phyloP scores from a whole-genome alignment of 1,140 invertebrate genomes.

The Mycetomoellerius zeteki region DNA sequence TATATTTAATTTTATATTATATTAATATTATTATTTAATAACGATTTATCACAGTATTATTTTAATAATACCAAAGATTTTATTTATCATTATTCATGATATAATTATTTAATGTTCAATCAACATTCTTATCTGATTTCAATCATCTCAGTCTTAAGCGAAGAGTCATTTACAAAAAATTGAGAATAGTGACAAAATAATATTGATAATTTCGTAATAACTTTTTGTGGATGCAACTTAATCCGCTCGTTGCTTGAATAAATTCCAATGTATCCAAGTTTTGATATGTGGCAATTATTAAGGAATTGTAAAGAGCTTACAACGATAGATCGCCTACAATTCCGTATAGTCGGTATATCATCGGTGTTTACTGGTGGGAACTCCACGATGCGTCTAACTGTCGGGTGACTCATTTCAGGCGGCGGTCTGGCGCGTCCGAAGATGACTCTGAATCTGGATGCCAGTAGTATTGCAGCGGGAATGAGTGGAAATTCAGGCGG shows the following conservation, averaged over 20 bases:
- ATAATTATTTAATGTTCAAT: slow-evolving; percentile 24
- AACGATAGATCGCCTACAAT: slow-evolving; percentile 5
- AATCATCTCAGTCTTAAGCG: not conserved
- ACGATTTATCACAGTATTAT: not conserved
- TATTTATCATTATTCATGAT: not conserved
- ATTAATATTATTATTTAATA: not conserved
- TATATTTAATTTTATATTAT: not conserved
- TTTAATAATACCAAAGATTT: not conserved
- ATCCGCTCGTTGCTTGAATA: not conserved
- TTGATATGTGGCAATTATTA: slow-evolving; percentile 48
- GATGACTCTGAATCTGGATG: slow-evolving; percentile 91
- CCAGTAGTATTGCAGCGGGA: slow-evolving; percentile 77
- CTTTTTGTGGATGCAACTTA: not conserved
- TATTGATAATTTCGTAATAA: slow-evolving; percentile 10
- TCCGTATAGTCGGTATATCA: slow-evolving; percentile 53
- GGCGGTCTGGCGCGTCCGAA: slow-evolving; percentile 88
- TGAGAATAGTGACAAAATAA: not conserved
- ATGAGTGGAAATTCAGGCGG: slow-evolving; percentile 74
- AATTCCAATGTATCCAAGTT: slow-evolving; percentile 16
- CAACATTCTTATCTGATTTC: not conserved
- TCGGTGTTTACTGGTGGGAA: slow-evolving; percentile 72
- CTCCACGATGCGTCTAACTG: slow-evolving; percentile 76
- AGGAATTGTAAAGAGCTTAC: slow-evolving; percentile 1
- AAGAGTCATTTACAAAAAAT: not conserved
- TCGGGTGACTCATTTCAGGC: slow-evolving; percentile 83